Evolutionary conservation across 1,140 invertebrate genomes (phyloP), one percentile per base, ranked within the genome.

Genomic region (Cheumatopsyche charites): DNA sequence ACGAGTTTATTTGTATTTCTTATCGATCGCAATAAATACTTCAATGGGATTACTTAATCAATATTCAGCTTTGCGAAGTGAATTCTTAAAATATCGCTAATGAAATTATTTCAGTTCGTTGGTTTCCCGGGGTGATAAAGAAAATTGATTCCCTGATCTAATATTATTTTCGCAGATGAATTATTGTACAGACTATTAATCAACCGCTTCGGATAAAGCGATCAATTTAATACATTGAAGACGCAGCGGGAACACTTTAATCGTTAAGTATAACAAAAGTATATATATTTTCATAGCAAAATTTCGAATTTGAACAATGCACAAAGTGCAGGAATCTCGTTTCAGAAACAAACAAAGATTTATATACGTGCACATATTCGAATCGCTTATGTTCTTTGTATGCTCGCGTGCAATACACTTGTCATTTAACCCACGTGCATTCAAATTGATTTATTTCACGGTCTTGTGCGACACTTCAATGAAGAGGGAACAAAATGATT

Each of bases 401-500:
- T 63, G 15, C 41, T 17, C 15, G 29, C 19, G 17, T 63, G 62
- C 62, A 63, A 63, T 42, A 63, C 29, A 63, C 62, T 42, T 63
- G 29, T 21, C 15, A 43, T 42, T 42, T 43, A 63, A 42, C 62
- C 62, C 62, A 63, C 62, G 62, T 43, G 62, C 41, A 43, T 63
- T 63, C 29, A 42, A 43, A 42, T 15, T 63, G 62, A 63, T 63
- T 63, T 63, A 63, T 42, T 63, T 42, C 29, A 41, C 29, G 29
- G 62, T 63, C 62, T 42, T 42, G 29, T 63, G n/a, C 41, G 62
- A 63, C 62, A 63, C 41, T 42, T 63, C 29, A 63, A 63, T 43
- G 41, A 63, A 63, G 29, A 36, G 26, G 62, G 41, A 63, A 63
- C n/a, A 63, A 63, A 63, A 63, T 63, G 62, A 63, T 63, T 41